A percentile compares a stretch with the other conserved stretches of the same genome.
These are phyloP conservation scores for Manduca sexta DNA, from an alignment of 1,140 invertebrate genomes.

Conservation along the genomic window DNA sequence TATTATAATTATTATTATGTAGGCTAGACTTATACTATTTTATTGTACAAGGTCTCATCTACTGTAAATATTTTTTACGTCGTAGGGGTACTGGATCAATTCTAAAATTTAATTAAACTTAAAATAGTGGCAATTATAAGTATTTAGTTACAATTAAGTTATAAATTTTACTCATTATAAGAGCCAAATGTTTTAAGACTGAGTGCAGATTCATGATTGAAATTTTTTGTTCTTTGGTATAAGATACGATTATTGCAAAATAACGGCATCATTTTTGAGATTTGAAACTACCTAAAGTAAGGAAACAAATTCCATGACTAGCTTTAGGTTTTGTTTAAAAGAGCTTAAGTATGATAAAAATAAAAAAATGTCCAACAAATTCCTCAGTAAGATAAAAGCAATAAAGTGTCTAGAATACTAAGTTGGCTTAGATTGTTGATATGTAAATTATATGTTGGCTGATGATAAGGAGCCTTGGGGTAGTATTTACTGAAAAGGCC, in stretches of 20 bases:
- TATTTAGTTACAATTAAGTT: slow-evolving; percentile 36
- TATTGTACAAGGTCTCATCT: slow-evolving; percentile 29
- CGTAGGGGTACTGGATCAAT: slow-evolving; percentile 2
- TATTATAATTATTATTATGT: slow-evolving; percentile 21
- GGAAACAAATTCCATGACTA: too few species aligned
- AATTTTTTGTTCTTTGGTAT: slow-evolving; percentile 4
- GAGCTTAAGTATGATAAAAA: too few species aligned
- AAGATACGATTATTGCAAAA: too few species aligned
- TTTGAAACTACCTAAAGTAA: too few species aligned
- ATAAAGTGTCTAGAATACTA: background rate
- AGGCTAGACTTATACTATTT: slow-evolving; percentile 25
- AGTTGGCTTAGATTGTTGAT: background rate
- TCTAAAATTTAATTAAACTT: slow-evolving; percentile 7
- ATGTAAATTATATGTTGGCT: slow-evolving; percentile 4
- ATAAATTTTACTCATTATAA: slow-evolving; percentile 55
- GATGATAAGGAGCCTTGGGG: slow-evolving; percentile 6
- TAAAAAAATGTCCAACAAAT: background rate
- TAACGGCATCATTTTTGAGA: too few species aligned
- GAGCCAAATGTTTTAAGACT: slow-evolving; percentile 71
- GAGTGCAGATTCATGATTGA: slow-evolving; percentile 54
- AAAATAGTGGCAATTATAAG: slow-evolving; percentile 28
- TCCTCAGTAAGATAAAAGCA: background rate
- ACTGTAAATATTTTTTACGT: slow-evolving; percentile 35
- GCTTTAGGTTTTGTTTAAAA: too few species aligned
- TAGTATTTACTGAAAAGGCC: slow-evolving; percentile 23